Evolutionary conservation across 2,888 invertebrate species (phyloP).

Genomic region (Clunio marinus): DNA sequence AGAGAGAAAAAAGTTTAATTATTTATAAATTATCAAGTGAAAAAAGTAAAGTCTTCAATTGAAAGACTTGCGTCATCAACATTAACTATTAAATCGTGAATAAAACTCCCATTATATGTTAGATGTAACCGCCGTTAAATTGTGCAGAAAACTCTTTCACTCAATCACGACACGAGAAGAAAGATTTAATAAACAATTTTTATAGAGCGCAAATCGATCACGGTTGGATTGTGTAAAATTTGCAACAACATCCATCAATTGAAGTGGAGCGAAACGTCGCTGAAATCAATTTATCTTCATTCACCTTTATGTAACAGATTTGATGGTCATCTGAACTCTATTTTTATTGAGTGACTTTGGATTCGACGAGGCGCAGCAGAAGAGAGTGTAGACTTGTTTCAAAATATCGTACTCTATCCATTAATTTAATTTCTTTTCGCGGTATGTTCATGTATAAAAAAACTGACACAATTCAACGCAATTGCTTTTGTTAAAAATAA

Average conservation of each 20-base stretch:
- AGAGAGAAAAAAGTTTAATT: no score
- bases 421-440: conserved; percentile 34
- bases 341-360: not conserved
- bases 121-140: no score
- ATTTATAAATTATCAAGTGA: no score
- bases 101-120: no score
- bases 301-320: conserved; percentile 25
- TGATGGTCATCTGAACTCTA: conserved; percentile 26
- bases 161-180: no score
- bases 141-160: no score
- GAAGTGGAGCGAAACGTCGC: not conserved
- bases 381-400: conserved; percentile 10
- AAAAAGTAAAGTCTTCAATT: no score
- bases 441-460: not conserved
- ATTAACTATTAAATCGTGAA: no score
- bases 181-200: no score
- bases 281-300: conserved; percentile 18
- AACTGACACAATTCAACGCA: conserved; percentile 25
- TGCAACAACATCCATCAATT: conserved; percentile 12
- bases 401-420: not conserved
- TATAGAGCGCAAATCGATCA: no score
- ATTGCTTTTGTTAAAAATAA: conserved; percentile 1
- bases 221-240: no score
- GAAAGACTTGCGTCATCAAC: no score
- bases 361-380: not conserved